Evolutionary conservation across 2,113 vertebrate species (phyloP), one percentile per base, ranked within the genome.

Genomic region (Phoenicopterus ruber): DNA sequence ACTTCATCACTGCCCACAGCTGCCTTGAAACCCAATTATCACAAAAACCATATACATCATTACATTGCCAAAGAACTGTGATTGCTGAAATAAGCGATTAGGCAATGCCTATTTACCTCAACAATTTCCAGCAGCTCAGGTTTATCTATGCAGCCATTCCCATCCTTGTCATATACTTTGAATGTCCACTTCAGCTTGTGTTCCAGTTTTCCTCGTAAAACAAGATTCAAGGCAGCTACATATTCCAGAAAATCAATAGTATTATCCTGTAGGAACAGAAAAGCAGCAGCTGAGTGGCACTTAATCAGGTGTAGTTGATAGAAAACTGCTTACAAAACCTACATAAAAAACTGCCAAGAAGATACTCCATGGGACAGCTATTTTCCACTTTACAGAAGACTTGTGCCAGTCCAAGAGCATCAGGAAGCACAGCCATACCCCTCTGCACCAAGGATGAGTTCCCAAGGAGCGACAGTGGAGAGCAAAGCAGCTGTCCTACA

Each of bases 231-330:
- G 70, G 99, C 99, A 47, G 99, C 99, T 17, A 99, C 99, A 0
- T 99, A 99, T 70, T 99, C 99, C 98, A 99, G 97, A 94, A 99
- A 99, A 96, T 99, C 99, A 6, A 99, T 99, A 88, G 99, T 99
- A 94, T 99, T 99, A 63, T 99, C 99, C 99, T 99, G 96, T 5
- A 65, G 69, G 62, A 62, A 59, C 26, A 92, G 66, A 57, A 34
- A 40, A 55, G 5, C 65, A 49, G 6, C 69, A 49, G 73, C 26
- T 65, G 49, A 8, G 2, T n/a, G 32, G n/a, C 24, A 6, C 49
- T 59, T 2, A 5, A 7, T 13, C 24, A 61, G 38, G n/a, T 6
- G 3, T 3, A 7, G 24, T 0, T 12, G 62, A 26, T 3, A 32
- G 54, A 22, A 62, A 57, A 26, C 21, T 3, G 36, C 36, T 80